phyloP scores from a whole-genome alignment of 1,140 invertebrate genomes.

The Anthonomus grandis region DNA sequence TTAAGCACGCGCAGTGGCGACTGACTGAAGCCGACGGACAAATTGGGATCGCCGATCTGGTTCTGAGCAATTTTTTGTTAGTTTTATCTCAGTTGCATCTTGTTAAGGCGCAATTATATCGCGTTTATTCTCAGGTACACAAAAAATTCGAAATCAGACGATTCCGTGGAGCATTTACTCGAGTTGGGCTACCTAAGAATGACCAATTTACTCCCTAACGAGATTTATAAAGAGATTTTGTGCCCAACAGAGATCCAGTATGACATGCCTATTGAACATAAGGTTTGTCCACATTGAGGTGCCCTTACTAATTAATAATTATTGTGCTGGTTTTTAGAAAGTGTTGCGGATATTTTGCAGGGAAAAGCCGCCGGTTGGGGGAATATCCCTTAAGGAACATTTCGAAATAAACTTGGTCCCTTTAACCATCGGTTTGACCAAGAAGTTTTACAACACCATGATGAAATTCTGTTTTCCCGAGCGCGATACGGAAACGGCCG shows the following conservation, averaged over 20 bases:
- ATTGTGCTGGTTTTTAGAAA: conserved; percentile 52
- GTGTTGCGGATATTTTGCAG: conserved; percentile 84
- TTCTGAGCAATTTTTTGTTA: conserved; percentile 92
- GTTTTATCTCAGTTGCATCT: conserved; percentile 40
- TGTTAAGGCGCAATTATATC: neutral
- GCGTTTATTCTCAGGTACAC: conserved; percentile 69
- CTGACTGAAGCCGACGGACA: conserved; percentile 97
- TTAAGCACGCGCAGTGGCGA: conserved; percentile 98
- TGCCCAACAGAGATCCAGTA: conserved; percentile 83
- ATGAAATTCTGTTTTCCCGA: conserved; percentile 99
- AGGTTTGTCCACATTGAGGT: conserved; percentile 48
- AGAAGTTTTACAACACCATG: conserved; percentile 97
- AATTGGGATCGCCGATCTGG: conserved; percentile 92
- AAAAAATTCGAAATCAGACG: conserved; percentile 93
- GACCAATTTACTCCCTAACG: conserved; percentile 91
- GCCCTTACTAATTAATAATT: neutral
- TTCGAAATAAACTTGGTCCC: conserved; percentile 96
- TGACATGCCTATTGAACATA: conserved; percentile 85
- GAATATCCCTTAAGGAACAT: conserved; percentile 97
- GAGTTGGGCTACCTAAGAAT: conserved; percentile 97
- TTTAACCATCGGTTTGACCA: conserved; percentile 88
- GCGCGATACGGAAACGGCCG: conserved; percentile 80
- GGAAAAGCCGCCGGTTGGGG: conserved; percentile 90
- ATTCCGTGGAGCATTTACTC: conserved; percentile 94
- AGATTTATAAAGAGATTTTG: conserved; percentile 90